Conservation (phyloP, 2,797 vertebrate genomes). For the Jordanella pulchra region DNA sequence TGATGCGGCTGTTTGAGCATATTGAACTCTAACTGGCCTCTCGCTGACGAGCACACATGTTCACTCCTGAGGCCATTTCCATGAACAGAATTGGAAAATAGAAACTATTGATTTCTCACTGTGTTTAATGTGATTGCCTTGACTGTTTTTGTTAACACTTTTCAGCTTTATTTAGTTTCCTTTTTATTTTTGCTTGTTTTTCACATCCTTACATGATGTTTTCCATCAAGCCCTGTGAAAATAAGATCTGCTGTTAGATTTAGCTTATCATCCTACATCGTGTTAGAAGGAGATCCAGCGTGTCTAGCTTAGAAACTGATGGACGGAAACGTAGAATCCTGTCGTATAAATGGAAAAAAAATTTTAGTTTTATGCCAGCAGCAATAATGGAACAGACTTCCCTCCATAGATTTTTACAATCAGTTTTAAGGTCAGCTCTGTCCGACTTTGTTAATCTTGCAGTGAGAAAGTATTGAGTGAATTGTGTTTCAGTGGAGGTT, state of each 20-base stretch:
- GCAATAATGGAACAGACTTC: no score
- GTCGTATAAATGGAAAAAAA: not conserved
- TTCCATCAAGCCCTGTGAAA: not conserved
- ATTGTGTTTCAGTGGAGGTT: slow-evolving; percentile 29
- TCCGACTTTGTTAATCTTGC: slow-evolving; percentile 15
- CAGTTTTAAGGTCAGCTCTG: not conserved
- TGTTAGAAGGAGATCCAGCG: not conserved
- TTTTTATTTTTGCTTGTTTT: slow-evolving; percentile 8
- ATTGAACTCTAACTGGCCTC: slow-evolving; percentile 73
- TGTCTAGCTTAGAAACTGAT: no score
- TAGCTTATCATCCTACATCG: not conserved
- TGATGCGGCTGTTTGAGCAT: slow-evolving; percentile 71
- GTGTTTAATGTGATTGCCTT: slow-evolving; percentile 62
- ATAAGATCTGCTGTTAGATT: not conserved
- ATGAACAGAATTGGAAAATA: slow-evolving; percentile 65
- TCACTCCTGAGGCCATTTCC: slow-evolving; percentile 56
- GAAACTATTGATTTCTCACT: slow-evolving; percentile 63
- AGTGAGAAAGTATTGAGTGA: slow-evolving; percentile 1
- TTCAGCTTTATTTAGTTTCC: not conserved
- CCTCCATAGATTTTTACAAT: not conserved
- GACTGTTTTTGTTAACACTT: slow-evolving; percentile 45
- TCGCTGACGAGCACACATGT: slow-evolving; percentile 61
- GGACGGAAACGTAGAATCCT: not conserved
- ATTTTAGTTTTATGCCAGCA: no score
- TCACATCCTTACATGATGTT: not conserved